phyloP scores from a whole-genome alignment of 2,888 invertebrate genomes.

The Calameuta idolon region DNA sequence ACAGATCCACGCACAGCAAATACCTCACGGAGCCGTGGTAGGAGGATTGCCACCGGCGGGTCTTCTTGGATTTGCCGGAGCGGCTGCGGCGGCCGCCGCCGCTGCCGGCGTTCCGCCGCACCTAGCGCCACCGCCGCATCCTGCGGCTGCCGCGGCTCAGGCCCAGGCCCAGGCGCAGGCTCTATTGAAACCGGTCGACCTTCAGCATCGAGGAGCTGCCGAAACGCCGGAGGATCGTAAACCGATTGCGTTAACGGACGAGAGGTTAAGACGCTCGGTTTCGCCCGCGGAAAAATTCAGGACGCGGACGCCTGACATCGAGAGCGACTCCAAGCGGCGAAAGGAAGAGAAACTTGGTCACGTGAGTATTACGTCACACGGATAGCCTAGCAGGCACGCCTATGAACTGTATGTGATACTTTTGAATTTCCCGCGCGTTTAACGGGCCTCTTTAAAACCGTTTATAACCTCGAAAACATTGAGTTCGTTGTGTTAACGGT shows the following conservation, averaged over 20 bases:
- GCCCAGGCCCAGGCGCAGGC: conserved; percentile 64
- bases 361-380: conserved; percentile 72
- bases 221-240: conserved; percentile 72
- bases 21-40: conserved; percentile 75
- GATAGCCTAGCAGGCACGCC: too few relatives aligned
- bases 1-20: conserved; percentile 91
- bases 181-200: conserved; percentile 68
- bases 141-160: conserved; percentile 68
- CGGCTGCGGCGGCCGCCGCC: conserved; percentile 68
- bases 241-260: conserved; percentile 68
- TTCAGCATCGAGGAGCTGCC: conserved; percentile 63
- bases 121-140: conserved; percentile 71
- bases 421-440: too few relatives aligned
- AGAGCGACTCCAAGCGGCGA: conserved; percentile 80
- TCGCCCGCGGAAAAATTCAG: conserved; percentile 89
- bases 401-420: too few relatives aligned
- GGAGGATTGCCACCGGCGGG: conserved; percentile 68
- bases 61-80: conserved; percentile 70
- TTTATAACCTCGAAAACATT: too few relatives aligned
- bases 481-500: too few relatives aligned
- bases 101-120: conserved; percentile 70
- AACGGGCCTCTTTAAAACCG: too few relatives aligned
- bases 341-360: conserved; percentile 89
- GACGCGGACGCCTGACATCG: conserved; percentile 80
- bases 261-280: conserved; percentile 76